Evolutionary conservation across 1,140 invertebrate genomes (phyloP).

Genomic region (Drosophila bocqueti): DNA sequence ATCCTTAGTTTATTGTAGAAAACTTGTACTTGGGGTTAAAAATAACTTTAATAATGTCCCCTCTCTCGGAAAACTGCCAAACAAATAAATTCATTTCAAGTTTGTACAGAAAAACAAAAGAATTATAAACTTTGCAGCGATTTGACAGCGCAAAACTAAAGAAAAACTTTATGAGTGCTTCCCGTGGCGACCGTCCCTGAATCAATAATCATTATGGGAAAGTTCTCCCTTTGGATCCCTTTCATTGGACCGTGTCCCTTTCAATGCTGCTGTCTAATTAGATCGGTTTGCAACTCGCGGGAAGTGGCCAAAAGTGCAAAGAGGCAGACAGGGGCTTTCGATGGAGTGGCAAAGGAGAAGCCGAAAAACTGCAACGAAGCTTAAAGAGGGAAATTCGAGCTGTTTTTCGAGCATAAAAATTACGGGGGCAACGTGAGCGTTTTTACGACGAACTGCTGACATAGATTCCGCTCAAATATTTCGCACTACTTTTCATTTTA

Average conservation of each 20-base stretch:
- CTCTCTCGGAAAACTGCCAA: not conserved
- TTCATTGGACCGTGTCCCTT: slow-evolving; percentile 23
- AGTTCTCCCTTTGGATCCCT: slow-evolving; percentile 49
- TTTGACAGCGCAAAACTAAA: slow-evolving; percentile 15
- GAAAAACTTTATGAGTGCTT: slow-evolving; percentile 33
- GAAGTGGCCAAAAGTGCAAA: slow-evolving; percentile 26
- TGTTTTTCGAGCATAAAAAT: slow-evolving; percentile 40
- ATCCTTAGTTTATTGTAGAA: not conserved
- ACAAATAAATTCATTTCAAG: not conserved
- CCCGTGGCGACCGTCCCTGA: slow-evolving; percentile 16
- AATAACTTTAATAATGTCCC: not conserved
- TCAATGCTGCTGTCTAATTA: slow-evolving; percentile 48
- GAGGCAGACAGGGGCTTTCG: not conserved
- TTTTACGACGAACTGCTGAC: slow-evolving; percentile 60
- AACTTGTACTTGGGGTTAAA: not conserved
- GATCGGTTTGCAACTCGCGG: slow-evolving; percentile 46
- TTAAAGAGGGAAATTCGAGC: slow-evolving; percentile 23
- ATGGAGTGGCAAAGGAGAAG: not conserved
- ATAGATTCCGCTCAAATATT: slow-evolving; percentile 75
- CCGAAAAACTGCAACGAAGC: slow-evolving; percentile 14
- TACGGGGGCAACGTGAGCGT: slow-evolving; percentile 21
- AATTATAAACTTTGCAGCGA: slow-evolving; percentile 3
- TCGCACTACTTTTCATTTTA: slow-evolving; percentile 74
- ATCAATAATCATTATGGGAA: slow-evolving; percentile 72
- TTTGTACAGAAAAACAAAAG: slow-evolving; percentile 2